Percentiles rank a stretch among this genome's conserved stretches.
phyloP scores from a whole-genome alignment of 2,113 vertebrate species.

The Sturnira hondurensis region DNA sequence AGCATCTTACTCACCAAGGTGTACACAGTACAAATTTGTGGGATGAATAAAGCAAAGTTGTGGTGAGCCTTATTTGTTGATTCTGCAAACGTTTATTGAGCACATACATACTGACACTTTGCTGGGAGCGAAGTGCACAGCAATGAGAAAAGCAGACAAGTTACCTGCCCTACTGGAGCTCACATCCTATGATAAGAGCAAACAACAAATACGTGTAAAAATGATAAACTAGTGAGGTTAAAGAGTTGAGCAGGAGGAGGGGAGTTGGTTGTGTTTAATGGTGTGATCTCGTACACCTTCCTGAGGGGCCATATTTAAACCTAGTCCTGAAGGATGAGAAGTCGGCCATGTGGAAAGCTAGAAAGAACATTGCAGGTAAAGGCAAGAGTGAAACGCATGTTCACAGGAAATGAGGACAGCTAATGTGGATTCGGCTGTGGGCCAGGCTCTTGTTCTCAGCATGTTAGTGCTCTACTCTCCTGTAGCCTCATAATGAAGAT shows the following conservation, averaged over 20 bases:
- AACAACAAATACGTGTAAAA: neutral
- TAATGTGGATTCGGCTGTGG: neutral
- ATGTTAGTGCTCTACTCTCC: neutral
- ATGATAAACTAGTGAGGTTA: neutral
- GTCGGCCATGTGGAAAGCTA: too few relatives aligned
- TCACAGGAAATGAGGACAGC: neutral
- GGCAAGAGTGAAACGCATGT: neutral
- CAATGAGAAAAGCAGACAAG: neutral
- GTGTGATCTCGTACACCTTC: neutral
- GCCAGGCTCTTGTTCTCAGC: neutral
- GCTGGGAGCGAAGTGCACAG: neutral
- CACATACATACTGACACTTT: neutral
- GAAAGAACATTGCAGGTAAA: neutral
- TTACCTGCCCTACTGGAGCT: neutral
- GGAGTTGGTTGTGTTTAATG: too few relatives aligned
- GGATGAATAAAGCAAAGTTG: neutral
- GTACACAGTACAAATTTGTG: neutral
- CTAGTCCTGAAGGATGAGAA: neutral
- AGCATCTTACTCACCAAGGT: too few relatives aligned
- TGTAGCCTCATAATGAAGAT: neutral
- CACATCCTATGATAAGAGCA: neutral
- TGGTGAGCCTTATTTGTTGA: neutral
- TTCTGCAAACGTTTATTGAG: neutral
- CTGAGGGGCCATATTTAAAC: too few relatives aligned
- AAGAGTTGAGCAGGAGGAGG: fast-evolving